phyloP scores from a whole-genome alignment of 2,888 invertebrate species.

The Adela reaumurella region DNA sequence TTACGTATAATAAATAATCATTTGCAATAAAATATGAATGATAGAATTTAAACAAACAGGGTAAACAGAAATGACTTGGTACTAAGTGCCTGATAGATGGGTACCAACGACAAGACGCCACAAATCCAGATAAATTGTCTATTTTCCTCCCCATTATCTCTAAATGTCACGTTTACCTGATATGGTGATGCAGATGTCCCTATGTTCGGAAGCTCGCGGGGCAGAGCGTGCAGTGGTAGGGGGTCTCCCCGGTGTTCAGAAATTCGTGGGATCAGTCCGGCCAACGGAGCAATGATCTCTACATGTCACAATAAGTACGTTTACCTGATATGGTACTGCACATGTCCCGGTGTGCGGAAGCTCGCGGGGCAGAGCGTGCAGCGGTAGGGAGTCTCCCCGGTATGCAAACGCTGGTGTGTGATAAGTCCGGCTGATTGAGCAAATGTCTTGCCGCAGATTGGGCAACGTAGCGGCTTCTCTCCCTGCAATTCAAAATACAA shows the following conservation, averaged over 20 bases:
- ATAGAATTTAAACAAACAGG: too few species aligned
- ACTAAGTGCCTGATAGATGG: too few species aligned
- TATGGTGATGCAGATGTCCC: too few species aligned
- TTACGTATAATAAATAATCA: too few species aligned
- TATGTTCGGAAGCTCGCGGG: too few species aligned
- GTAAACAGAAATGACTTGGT: too few species aligned
- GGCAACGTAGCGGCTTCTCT: conserved; percentile 43
- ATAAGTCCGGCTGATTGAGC: conserved; percentile 42
- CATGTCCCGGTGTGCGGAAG: conserved; percentile 42
- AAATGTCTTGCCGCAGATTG: conserved; percentile 34
- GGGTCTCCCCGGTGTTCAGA: conserved; percentile 36
- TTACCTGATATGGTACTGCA: conserved; percentile 47
- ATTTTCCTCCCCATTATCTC: too few species aligned
- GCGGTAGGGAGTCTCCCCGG: conserved; percentile 40
- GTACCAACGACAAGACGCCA: too few species aligned
- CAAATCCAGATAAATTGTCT: too few species aligned
- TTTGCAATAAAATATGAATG: too few species aligned
- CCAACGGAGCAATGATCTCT: conserved; percentile 45
- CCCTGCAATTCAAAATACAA: conserved; percentile 33
- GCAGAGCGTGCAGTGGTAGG: conserved; percentile 40
- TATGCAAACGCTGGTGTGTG: conserved; percentile 35
- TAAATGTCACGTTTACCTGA: too few species aligned
- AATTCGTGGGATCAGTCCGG: conserved; percentile 33
- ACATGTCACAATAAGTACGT: too few species aligned
- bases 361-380: conserved; percentile 39